Evolutionary conservation across 2,113 vertebrate genomes (phyloP), one percentile per base, ranked within the genome.

Genomic region (Chaetodon trifascialis): DNA sequence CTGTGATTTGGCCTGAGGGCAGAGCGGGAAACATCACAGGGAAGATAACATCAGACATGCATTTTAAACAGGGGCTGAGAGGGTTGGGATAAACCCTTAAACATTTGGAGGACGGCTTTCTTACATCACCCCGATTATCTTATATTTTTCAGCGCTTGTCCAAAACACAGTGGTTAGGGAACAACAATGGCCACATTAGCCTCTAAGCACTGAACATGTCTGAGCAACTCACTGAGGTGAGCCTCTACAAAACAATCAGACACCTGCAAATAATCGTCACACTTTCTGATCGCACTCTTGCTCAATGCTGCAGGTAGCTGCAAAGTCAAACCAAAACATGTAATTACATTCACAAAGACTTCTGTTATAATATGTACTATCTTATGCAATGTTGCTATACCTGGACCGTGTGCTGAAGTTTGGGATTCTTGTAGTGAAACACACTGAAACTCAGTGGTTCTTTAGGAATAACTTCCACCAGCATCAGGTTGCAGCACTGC

Each of bases 381-480:
- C 15, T 64, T 42, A 21, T 71, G 64, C 11, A 49, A n/a, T 34
- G 67, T 9, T 82, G 42, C 30, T 16, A 1, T 97, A 99, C 98
- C 98, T 99, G 98, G 1, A 99, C 98, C 0, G 98, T 99, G 90
- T 99, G 98, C 71, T 99, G 98, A 75, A 99, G 95, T 95, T 99
- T 99, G 84, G 98, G 97, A 87, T 98, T 99, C 96, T 99, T 99
- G 94, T 99, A 99, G 91, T 99, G 97, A 92, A 99, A 99, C 78
- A 99, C 96, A 0, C 97, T 99, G 93, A 99, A 99, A 90, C 98
- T 99, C 82, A 99, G 95, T 0, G 98, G 97, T 62, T 99, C 98
- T 89, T 99, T 99, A 5, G 98, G 97, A 80, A 99, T 99, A 69
- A 99, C 94, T 81, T 99, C 98, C 83, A 99, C 98, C n/a, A 99